Conservation (phyloP, 2,888 invertebrate genomes). For the Drosophila demipolita region DNA sequence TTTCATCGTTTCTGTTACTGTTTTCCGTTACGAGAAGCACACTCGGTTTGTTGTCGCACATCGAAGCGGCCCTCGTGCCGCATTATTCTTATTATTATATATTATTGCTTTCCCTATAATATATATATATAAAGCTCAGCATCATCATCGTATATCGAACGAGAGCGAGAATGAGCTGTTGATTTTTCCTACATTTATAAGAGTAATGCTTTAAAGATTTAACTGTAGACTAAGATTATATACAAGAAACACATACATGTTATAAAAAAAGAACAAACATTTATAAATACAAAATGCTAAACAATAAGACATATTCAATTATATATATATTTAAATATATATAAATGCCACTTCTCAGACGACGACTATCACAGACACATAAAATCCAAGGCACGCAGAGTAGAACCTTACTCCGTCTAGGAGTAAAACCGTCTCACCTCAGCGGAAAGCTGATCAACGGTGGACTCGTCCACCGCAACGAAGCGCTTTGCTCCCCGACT, state of each 20-base stretch:
- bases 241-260: conserved; percentile 53
- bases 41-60: conserved; percentile 66
- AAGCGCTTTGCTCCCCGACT: conserved; percentile 94
- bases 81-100: conserved; percentile 21
- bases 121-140: conserved; percentile 25
- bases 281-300: conserved; percentile 61
- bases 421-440: conserved; percentile 94
- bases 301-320: conserved; percentile 40
- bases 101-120: conserved; percentile 63
- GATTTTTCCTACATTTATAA: conserved; percentile 74
- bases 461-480: conserved; percentile 93
- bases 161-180: conserved; percentile 43
- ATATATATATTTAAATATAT: conserved; percentile 8
- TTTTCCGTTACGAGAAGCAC: conserved; percentile 53
- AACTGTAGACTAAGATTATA: conserved; percentile 67
- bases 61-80: conserved; percentile 55
- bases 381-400: conserved; percentile 51
- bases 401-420: conserved; percentile 74
- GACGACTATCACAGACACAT: conserved; percentile 75
- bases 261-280: conserved; percentile 51
- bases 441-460: conserved; percentile 89
- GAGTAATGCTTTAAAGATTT: conserved; percentile 46
- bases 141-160: conserved; percentile 33
- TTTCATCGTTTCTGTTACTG: conserved; percentile 44
- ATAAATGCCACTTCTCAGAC: conserved; percentile 59